Base-by-base conservation (phyloP, 2,888 invertebrate genomes). In the Sympetrum striolatum region DNA sequence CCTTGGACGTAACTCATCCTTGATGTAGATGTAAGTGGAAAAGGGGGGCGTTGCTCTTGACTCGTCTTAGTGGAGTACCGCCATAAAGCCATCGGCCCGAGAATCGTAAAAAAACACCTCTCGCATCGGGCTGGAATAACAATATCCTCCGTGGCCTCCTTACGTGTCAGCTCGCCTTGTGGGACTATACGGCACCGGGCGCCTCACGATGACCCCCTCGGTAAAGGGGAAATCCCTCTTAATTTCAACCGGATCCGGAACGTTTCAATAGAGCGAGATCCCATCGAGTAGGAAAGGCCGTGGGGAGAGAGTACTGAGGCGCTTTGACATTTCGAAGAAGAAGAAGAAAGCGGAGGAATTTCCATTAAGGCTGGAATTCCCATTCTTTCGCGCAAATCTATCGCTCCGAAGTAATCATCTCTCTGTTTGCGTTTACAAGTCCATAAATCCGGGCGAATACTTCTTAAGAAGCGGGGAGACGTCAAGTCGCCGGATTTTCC, bases 11-110 rank as follows among this genome's bases (percentile, higher is more conserved):
- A 82, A 82, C 82, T 82, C 82, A 82, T 82, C 82, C 82, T 53
- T 82, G 82, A 82, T 82, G 82, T 82, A 82, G 58, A 82, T 60
- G 82, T 82, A 82, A 82, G 35, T 22, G 82, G 58, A 35, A 58
- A 37, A 81, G 37, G 81, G 31, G 18, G 58, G 82, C 22, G 58
- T 58, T 82, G 35, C 82, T 25, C 82, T 53, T 18, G 82, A 58
- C 82, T 35, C 18, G 58, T 58, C 58, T 82, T 35, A 58, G 31
- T 35, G 58, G 81, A 60, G 82, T 48, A 81, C 81, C 82, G 58
- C 58, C 82, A 82, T 82, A 82, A 82, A 82, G 82, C 82, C 82
- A 82, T 82, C 82, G 82, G 53, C 22, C 44, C 18, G 58, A 31
- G 82, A 35, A 82, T 35, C 82, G 58, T 82, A 82, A 82, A 82